phyloP scores from a whole-genome alignment of 2,888 invertebrate genomes.

The Thalpophila matura region DNA sequence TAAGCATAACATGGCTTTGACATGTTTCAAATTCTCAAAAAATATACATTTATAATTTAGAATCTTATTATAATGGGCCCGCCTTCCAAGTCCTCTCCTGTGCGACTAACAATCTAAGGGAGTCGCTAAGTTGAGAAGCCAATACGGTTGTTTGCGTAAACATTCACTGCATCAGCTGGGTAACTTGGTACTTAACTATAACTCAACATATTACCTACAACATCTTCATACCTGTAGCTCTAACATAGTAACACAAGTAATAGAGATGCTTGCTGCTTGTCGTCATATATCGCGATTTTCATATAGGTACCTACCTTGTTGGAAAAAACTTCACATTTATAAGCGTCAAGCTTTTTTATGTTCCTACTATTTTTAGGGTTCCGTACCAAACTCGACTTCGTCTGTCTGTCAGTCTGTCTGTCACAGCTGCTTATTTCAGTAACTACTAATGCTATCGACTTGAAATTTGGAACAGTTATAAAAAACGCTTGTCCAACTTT shows the following conservation, averaged over 20 bases:
- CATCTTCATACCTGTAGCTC: constrained; percentile 19
- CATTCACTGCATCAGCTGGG: constrained; percentile 74
- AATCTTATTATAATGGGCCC: neutral
- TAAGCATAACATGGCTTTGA: no score
- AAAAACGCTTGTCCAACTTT: no score
- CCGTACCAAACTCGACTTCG: no score
- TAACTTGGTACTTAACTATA: constrained; percentile 44
- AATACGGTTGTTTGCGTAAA: constrained; percentile 84
- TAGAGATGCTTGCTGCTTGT: constrained; percentile 20
- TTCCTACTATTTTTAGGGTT: no score
- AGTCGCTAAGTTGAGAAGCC: constrained; percentile 78
- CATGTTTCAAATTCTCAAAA: no score
- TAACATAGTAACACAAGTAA: constrained; percentile 29
- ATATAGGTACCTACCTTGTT: no score
- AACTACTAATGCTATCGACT: no score
- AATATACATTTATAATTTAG: no score
- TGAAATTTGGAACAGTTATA: no score
- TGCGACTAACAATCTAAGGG: constrained; percentile 71
- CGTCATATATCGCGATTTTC: constrained; percentile 3
- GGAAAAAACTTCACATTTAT: neutral
- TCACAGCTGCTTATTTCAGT: no score
- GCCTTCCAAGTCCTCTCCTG: constrained; percentile 72
- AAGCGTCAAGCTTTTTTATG: neutral
- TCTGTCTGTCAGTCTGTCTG: no score
- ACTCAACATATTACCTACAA: constrained; percentile 30